Evolutionary conservation across 1,140 invertebrate species (phyloP).

Genomic region (Aphis gossypii): DNA sequence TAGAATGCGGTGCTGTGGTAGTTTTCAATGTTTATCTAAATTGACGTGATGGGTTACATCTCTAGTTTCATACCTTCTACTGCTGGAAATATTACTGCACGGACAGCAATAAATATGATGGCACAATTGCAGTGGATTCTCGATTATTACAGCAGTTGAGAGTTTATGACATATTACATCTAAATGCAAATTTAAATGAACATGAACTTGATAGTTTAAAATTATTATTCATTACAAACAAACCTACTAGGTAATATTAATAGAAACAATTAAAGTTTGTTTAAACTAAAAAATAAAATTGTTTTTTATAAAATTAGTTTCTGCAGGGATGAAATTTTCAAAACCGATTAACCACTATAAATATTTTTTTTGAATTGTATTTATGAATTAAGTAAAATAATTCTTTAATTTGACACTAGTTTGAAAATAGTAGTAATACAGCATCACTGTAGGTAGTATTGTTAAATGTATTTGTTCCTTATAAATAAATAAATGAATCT

Average conservation of each 20-base stretch:
- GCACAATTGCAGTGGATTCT: not conserved
- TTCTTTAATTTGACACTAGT: not conserved
- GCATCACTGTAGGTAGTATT: not conserved
- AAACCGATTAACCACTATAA: not conserved
- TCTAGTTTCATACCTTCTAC: not conserved
- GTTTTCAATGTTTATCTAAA: not conserved
- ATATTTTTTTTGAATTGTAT: no score
- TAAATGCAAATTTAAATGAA: not conserved
- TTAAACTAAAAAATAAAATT: not conserved
- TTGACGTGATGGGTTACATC: not conserved
- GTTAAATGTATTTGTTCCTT: not conserved
- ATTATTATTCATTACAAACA: not conserved
- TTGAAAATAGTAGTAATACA: not conserved
- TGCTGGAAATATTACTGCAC: not conserved
- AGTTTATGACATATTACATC: not conserved
- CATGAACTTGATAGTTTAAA: not conserved
- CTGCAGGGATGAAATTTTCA: not conserved
- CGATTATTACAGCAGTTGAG: not conserved
- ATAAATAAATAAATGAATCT: not conserved
- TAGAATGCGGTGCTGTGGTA: not conserved
- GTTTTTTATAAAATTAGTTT: not conserved
- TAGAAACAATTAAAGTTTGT: not conserved
- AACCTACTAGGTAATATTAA: not conserved
- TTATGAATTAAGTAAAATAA: not conserved
- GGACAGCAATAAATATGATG: not conserved